Evolutionary conservation across 2,113 vertebrate genomes (phyloP), one percentile per base, ranked within the genome.

Genomic region (Gymnocephalus cernua): DNA sequence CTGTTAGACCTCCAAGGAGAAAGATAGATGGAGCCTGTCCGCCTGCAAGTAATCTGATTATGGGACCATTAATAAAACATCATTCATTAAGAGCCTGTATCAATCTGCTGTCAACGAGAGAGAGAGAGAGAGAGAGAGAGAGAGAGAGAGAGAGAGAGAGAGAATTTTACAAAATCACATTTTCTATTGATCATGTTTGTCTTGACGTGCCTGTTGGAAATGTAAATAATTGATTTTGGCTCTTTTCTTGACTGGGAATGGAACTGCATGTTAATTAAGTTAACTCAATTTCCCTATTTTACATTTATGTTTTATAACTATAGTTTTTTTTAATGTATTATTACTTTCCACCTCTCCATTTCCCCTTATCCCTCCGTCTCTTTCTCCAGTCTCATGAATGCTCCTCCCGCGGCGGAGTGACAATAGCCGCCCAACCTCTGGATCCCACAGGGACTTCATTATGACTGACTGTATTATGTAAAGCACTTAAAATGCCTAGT

Each of bases 401-500:
- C 63, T 76, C 66, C 82, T 81, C 29, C 66, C 83, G 77, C 75
- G 23, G 86, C 81, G 66, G 80, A 88, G 87, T 91, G 92, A 93
- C 92, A 92, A 91, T 91, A 89, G 89, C 82, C 64, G 64, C 81
- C 76, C 70, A 77, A 88, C 68, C 84, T 88, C 79, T 83, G 72
- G 41, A 72, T 93, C 91, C 92, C 90, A 74, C 59, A 76, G 91
- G 89, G 87, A 79, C 86, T 91, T 92, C 93, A 89, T 93, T 91
- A 93, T 93, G 91, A 92, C 85, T 90, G 88, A 90, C 91, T 92
- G 84, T 91, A 92, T 93, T 92, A 94, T 92, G 93, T 93, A 91
- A 93, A 94, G 91, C 89, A 94, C 91, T 92, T 93, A 94, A 94
- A 94, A 94, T 93, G 90, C 88, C 91, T 94, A 94, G 94, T 95